These are phyloP conservation scores for Encarsia formosa DNA, from an alignment of 2,888 invertebrate genomes.

Conservation along the genomic window DNA sequence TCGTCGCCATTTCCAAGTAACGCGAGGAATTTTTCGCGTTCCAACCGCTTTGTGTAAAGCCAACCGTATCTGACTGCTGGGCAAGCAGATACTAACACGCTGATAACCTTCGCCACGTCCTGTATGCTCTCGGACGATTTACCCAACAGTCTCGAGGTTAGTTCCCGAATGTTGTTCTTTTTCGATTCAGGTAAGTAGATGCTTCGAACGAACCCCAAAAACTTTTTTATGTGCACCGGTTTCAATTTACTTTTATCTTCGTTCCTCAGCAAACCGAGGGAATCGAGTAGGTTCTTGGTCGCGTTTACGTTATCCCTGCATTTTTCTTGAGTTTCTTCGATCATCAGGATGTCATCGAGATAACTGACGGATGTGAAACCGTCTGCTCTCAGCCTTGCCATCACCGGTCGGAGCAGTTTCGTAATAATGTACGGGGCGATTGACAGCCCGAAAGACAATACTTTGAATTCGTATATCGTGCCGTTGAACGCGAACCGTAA, in stretches of 20 bases:
- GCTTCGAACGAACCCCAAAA: constrained; percentile 20
- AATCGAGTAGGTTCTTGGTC: no score
- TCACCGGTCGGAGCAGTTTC: constrained; percentile 22
- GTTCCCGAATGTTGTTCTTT: neutral
- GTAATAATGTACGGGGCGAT: constrained; percentile 21
- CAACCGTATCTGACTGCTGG: constrained; percentile 21
- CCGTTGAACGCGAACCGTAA: constrained; percentile 13
- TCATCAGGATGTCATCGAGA: no score
- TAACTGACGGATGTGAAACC: neutral
- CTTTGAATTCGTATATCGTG: constrained; percentile 16
- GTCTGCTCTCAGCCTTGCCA: constrained; percentile 1
- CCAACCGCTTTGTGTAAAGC: constrained; percentile 19
- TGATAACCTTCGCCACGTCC: constrained; percentile 21
- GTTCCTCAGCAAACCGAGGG: constrained; percentile 20
- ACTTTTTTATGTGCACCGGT: constrained; percentile 4
- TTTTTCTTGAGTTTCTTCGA: no score
- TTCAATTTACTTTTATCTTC: constrained; percentile 14
- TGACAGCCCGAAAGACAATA: constrained; percentile 20
- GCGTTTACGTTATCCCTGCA: no score
- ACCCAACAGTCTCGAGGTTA: neutral
- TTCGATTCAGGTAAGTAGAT: neutral
- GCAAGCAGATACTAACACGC: constrained; percentile 14
- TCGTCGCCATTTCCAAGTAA: constrained; percentile 6
- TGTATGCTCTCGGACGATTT: neutral
- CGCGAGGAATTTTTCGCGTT: constrained; percentile 15